Conservation (phyloP, 2,113 vertebrate genomes). For the Etheostoma cragini region DNA sequence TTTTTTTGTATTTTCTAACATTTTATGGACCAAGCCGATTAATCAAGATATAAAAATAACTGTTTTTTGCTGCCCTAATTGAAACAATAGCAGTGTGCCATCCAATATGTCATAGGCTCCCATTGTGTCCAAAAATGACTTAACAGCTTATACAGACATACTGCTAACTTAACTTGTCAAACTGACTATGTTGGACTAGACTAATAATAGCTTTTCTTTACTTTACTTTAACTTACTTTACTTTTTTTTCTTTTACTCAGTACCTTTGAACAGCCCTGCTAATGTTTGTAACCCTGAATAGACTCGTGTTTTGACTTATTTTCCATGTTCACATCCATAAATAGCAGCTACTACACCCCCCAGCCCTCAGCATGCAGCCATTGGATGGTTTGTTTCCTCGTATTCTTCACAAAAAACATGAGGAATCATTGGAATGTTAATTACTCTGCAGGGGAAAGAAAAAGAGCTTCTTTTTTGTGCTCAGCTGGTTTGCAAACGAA, state of each 20-base stretch:
- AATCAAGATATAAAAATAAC: neutral
- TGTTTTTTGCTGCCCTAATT: neutral
- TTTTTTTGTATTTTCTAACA: neutral
- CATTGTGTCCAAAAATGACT: conserved; percentile 7
- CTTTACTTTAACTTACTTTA: neutral
- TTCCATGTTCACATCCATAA: conserved; percentile 70
- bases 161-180: neutral
- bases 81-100: neutral
- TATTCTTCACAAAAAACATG: conserved; percentile 70
- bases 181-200: neutral
- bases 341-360: conserved; percentile 60
- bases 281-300: conserved; percentile 48
- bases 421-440: conserved; percentile 85
- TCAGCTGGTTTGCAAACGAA: conserved; percentile 42
- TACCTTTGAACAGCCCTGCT: conserved; percentile 8
- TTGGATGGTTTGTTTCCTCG: conserved; percentile 63
- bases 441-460: conserved; percentile 61
- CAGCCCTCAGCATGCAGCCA: conserved; percentile 27
- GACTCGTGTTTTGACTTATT: conserved; percentile 54
- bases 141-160: neutral
- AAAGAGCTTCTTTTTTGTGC: conserved; percentile 51
- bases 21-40: neutral
- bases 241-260: neutral
- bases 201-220: conserved; percentile 6
- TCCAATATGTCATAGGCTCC: neutral